A percentile compares a stretch with the other conserved stretches of the same genome.
phyloP scores from a whole-genome alignment of 2,797 vertebrate species.

The Takifugu rubripes region DNA sequence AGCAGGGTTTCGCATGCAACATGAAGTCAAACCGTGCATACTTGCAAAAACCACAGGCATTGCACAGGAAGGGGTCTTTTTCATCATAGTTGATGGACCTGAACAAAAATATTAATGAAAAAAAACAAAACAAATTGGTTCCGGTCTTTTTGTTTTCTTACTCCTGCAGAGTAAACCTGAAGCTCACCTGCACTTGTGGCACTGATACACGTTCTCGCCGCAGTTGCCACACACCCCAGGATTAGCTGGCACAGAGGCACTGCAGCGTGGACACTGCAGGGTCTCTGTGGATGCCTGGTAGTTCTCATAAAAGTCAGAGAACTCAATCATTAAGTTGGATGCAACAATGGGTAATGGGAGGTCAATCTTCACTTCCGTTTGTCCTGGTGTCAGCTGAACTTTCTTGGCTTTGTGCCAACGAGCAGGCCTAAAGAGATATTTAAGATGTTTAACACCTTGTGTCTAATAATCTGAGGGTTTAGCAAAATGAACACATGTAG shows the following conservation, averaged over 20 bases:
- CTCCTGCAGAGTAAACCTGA: constrained; percentile 1
- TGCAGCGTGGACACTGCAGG: constrained; percentile 96
- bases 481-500: background rate
- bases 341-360: constrained; percentile 94
- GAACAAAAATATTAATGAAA: constrained; percentile 40
- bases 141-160: background rate
- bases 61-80: constrained; percentile 98
- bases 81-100: constrained; percentile 99
- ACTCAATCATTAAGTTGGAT: constrained; percentile 98
- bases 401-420: constrained; percentile 99
- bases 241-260: constrained; percentile 96
- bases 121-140: background rate
- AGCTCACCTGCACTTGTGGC: constrained; percentile 95
- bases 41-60: constrained; percentile 98
- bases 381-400: constrained; percentile 93
- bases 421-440: constrained; percentile 80
- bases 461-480: background rate
- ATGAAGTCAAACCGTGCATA: constrained; percentile 98
- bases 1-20: constrained; percentile 96
- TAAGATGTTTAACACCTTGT: background rate
- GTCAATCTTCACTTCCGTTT: constrained; percentile 98
- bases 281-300: constrained; percentile 98
- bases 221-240: constrained; percentile 98
- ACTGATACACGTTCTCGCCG: constrained; percentile 97
- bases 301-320: constrained; percentile 98